phyloP scores from a whole-genome alignment of 2,113 vertebrate species.

The Lasiurus borealis region DNA sequence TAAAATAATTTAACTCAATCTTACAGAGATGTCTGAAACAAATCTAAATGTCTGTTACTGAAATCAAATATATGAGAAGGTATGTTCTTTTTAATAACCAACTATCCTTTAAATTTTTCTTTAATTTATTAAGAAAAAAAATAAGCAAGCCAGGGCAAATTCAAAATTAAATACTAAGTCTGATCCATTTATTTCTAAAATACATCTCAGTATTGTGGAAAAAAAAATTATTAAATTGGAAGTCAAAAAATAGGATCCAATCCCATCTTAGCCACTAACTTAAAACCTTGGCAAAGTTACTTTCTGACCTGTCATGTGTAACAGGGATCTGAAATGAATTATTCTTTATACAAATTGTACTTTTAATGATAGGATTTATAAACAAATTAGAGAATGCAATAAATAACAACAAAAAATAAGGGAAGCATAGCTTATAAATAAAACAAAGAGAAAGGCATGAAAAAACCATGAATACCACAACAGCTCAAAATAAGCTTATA shows the following conservation, averaged over 20 bases:
- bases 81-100: slow-evolving; percentile 43
- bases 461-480: slow-evolving; percentile 14
- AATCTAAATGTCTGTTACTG: slow-evolving; percentile 5
- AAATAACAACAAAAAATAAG: slow-evolving; percentile 24
- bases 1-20: slow-evolving; percentile 39
- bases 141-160: background rate
- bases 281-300: background rate
- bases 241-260: slow-evolving; percentile 7
- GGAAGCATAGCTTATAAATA: slow-evolving; percentile 12
- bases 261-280: slow-evolving; percentile 13
- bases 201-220: background rate
- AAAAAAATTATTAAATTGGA: background rate
- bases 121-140: slow-evolving; percentile 47
- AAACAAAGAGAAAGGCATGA: slow-evolving; percentile 40
- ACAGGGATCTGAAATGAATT: background rate
- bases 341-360: slow-evolving; percentile 25
- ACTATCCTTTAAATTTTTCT: slow-evolving; percentile 1
- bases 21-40: slow-evolving; percentile 21
- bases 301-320: slow-evolving; percentile 24
- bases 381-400: slow-evolving; percentile 33
- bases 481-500: background rate
- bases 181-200: slow-evolving; percentile 47
- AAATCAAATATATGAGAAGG: slow-evolving; percentile 31
- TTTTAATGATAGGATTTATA: slow-evolving; percentile 40
- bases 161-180: slow-evolving; percentile 56